Evolutionary conservation across 1,140 invertebrate genomes (phyloP), one percentile per base, ranked within the genome.

Genomic region (Lucilia cuprina): DNA sequence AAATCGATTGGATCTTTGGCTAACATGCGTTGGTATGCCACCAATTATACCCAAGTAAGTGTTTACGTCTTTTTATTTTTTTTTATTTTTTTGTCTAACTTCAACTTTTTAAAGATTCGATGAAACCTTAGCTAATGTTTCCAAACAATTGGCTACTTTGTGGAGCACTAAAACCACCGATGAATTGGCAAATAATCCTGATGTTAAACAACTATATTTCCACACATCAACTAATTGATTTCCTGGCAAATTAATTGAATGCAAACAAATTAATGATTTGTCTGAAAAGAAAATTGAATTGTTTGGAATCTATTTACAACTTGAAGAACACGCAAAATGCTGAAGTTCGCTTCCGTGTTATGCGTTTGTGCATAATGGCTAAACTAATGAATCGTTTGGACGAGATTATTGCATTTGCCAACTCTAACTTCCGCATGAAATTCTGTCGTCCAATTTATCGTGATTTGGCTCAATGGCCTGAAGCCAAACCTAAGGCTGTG

Each of bases 391-490:
- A 94, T 0, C 93, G 94, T 86, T 91, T 98, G 49, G 89, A 93
- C 14, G 91, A 93, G 47, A 94, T 95, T 10, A 92, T 98, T 25
- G 88, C 94, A 2, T 98, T 98, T 93, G 94, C 97, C 4, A 97
- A 95, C 84, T 92, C 94, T 30, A 94, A 97, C 88, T 97, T 97
- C 82, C 93, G 98, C 84, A 97, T 98, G 96, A 98, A 98, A 89
- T 98, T 95, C 92, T 94, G 97, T 0, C 92, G 96, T 77, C 97
- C 97, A 17, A 93, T 98, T 75, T 98, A 97, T 90, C 94, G 96
- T 85, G 96, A 97, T 87, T 91, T 98, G n/a, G 96, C 95, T 86
- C 93, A 91, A 2, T 98, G 97, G 97, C 93, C 95, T 84, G 94
- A 94, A 83, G 93, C 94, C 1, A 93, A 96, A 82, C 89, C 93